A percentile compares a stretch with the other conserved stretches of the same genome.
These are phyloP conservation scores for Diadophis punctatus DNA, from an alignment of 2,113 vertebrate species.

Conservation along the genomic window DNA sequence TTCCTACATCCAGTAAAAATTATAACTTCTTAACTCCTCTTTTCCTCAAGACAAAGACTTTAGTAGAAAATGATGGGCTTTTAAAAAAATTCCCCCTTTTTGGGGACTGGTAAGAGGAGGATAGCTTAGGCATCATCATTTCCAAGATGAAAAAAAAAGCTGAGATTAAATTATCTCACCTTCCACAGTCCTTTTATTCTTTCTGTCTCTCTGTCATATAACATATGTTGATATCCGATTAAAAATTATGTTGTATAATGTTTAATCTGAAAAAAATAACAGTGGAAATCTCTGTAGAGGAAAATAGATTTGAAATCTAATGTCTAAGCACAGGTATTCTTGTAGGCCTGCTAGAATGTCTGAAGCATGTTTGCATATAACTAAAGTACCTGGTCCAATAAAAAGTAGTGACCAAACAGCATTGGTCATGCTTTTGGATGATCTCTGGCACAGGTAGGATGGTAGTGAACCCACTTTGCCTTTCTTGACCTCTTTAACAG, in stretches of 20 bases:
- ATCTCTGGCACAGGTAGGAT: neutral
- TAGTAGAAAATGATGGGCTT: neutral
- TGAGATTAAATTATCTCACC: neutral
- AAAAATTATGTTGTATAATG: neutral
- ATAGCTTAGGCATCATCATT: neutral
- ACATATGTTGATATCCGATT: neutral
- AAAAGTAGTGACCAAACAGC: neutral
- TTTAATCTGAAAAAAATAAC: neutral
- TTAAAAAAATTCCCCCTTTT: neutral
- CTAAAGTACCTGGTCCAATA: slow-evolving; percentile 5
- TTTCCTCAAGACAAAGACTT: neutral
- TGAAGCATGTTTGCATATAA: neutral
- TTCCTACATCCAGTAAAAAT: neutral
- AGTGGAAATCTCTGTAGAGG: neutral
- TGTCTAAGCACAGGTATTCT: neutral
- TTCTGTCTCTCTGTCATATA: neutral
- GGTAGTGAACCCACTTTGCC: neutral
- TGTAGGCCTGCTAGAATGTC: neutral
- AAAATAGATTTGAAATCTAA: neutral
- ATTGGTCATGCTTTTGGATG: neutral
- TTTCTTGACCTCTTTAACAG: neutral
- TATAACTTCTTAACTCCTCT: neutral
- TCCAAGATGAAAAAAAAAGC: neutral
- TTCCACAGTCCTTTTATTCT: neutral
- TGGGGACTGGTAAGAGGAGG: neutral